Evolutionary conservation across 2,113 vertebrate species (phyloP).

Genomic region (Myotis davidii): DNA sequence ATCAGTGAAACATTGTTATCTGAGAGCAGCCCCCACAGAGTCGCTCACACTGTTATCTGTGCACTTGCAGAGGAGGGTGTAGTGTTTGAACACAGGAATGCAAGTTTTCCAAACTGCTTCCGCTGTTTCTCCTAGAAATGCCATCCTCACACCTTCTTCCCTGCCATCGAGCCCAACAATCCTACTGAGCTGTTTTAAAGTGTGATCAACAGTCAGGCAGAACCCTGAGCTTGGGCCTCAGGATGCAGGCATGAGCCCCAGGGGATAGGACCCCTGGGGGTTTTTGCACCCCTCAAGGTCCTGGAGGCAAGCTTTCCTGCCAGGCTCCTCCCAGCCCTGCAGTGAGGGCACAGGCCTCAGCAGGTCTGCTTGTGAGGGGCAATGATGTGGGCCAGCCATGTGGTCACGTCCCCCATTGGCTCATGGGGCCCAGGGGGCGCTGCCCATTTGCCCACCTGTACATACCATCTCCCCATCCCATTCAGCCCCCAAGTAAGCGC

Average conservation of each 20-base stretch:
- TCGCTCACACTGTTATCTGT: background rate
- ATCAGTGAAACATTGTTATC: slow-evolving; percentile 21
- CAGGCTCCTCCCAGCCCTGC: background rate
- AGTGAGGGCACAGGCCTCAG: background rate
- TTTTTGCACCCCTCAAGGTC: background rate
- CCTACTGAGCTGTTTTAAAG: background rate
- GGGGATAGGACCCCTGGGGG: background rate
- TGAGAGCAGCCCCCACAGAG: background rate
- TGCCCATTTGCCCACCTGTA: background rate
- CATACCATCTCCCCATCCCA: background rate
- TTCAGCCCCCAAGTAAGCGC: background rate
- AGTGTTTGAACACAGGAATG: background rate
- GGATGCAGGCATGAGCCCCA: background rate
- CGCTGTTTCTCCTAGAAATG: background rate
- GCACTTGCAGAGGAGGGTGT: background rate
- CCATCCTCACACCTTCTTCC: background rate
- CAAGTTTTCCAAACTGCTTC: background rate
- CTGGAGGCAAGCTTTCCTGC: background rate
- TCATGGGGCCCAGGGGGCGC: background rate
- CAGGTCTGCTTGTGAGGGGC: background rate
- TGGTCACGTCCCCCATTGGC: background rate
- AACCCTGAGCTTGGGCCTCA: too few species aligned
- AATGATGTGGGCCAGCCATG: accelerated
- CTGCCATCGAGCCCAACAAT: background rate
- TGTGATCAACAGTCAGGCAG: too few species aligned